phyloP scores from a whole-genome alignment of 2,888 invertebrate species.

The Gryllus longicercus region DNA sequence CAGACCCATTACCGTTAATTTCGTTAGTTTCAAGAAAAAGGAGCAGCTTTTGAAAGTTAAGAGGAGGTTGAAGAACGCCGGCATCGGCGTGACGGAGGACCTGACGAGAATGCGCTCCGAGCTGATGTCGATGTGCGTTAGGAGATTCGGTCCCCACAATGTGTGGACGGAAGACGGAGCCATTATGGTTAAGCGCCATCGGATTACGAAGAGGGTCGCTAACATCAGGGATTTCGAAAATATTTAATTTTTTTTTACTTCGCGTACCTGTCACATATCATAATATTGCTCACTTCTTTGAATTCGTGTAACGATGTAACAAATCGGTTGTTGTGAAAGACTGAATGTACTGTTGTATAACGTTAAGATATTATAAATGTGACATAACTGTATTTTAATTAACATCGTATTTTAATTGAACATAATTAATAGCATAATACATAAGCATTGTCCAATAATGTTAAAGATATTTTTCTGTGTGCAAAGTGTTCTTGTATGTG shows the following conservation, averaged over 20 bases:
- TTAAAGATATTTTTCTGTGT: no score
- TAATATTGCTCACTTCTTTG: no score
- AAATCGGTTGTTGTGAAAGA: no score
- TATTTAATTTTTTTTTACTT: not conserved
- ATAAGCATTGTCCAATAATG: no score
- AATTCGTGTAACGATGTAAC: no score
- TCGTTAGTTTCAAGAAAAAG: slow-evolving; percentile 8
- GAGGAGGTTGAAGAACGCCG: not conserved
- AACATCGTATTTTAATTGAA: no score
- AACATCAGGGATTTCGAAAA: not conserved
- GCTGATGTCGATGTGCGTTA: not conserved
- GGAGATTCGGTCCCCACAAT: not conserved
- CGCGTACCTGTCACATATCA: no score
- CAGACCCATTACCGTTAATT: not conserved
- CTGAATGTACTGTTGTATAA: no score
- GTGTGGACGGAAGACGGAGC: not conserved
- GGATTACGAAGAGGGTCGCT: not conserved
- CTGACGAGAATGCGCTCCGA: not conserved
- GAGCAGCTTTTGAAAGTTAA: not conserved
- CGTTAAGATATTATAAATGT: no score
- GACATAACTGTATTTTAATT: no score
- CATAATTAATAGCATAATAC: no score
- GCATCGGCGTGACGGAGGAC: not conserved
- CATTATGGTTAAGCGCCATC: not conserved
- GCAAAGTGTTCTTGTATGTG: no score